A percentile compares a stretch with the other conserved stretches of the same genome.
Evolutionary conservation across 2,888 invertebrate species (phyloP).

Genomic region (Strigamia maritima): DNA sequence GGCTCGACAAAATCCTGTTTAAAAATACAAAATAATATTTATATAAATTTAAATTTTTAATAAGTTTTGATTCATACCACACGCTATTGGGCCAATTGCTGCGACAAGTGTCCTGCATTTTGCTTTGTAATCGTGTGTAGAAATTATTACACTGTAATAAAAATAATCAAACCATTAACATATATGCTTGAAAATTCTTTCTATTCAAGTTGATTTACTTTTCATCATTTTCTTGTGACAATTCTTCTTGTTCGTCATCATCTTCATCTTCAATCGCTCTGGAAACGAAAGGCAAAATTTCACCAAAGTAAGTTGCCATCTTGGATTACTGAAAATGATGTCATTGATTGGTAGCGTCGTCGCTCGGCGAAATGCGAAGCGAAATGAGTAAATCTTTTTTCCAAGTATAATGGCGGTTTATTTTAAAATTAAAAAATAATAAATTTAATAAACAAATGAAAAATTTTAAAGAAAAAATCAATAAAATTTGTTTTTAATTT

Average conservation of each 20-base stretch:
- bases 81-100: not conserved
- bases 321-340: not conserved
- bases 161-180: not conserved
- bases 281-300: constrained; percentile 49
- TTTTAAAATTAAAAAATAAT: no score
- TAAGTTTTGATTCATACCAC: not conserved
- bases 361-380: not conserved
- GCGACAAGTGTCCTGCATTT: not conserved
- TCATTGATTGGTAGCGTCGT: not conserved
- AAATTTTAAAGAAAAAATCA: no score
- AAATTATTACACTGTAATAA: not conserved
- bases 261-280: constrained; percentile 51
- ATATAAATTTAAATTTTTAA: not conserved
- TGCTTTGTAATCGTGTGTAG: not conserved
- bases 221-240: not conserved
- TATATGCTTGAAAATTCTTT: not conserved
- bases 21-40: not conserved
- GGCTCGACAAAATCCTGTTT: not conserved
- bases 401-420: not conserved
- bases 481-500: no score
- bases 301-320: constrained; percentile 53
- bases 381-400: no score
- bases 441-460: no score
- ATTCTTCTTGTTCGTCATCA: constrained; percentile 48
- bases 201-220: not conserved